phyloP scores from a whole-genome alignment of 2,113 vertebrate species.

The Neomonachus schauinslandi region DNA sequence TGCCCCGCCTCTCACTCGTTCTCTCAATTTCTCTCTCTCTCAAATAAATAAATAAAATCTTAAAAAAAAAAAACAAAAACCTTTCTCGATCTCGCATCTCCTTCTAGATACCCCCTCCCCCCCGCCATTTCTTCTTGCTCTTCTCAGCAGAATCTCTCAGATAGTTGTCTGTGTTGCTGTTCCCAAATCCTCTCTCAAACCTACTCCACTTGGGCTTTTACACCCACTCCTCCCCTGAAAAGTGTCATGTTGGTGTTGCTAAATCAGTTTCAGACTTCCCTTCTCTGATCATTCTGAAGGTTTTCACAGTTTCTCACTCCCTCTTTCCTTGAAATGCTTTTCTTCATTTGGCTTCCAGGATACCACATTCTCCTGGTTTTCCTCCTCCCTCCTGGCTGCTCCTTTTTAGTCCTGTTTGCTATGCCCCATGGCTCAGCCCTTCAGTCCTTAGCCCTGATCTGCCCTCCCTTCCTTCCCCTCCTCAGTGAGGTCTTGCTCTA shows the following conservation, averaged over 20 bases:
- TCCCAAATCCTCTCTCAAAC: background rate
- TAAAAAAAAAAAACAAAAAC: background rate
- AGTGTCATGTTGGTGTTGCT: background rate
- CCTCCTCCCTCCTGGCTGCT: background rate
- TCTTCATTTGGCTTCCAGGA: background rate
- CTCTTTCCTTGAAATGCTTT: background rate
- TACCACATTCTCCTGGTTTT: background rate
- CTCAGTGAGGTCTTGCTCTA: background rate
- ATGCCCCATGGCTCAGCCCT: background rate
- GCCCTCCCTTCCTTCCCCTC: background rate
- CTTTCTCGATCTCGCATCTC: background rate
- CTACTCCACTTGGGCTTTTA: background rate
- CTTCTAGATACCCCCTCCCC: background rate
- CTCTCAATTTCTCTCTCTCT: background rate
- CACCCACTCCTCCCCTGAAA: background rate
- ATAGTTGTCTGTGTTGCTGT: background rate
- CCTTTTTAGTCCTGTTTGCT: background rate
- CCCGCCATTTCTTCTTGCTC: background rate
- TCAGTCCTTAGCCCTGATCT: background rate
- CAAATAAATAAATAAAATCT: background rate
- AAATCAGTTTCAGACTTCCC: background rate
- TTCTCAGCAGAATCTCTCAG: background rate
- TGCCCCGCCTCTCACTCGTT: background rate
- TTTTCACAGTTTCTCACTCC: background rate
- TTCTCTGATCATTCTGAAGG: background rate